Conservation (phyloP, 2,113 vertebrate species). For the Barnardius zonarius region DNA sequence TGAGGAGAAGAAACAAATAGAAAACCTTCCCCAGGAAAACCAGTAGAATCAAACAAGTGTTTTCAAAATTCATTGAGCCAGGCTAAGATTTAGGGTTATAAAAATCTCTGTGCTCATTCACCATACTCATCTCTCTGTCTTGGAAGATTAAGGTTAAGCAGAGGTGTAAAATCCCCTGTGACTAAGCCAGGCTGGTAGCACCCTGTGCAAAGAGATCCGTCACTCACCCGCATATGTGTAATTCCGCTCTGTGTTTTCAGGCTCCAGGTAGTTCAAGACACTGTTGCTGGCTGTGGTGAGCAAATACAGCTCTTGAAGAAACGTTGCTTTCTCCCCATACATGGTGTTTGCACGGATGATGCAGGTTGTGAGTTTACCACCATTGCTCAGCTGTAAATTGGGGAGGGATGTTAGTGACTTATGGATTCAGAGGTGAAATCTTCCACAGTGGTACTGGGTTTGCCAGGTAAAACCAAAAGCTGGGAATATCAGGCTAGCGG, state of each 20-base stretch:
- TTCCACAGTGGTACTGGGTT: neutral
- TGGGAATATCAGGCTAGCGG: neutral
- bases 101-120: neutral
- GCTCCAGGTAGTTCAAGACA: slow-evolving; percentile 4
- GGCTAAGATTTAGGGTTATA: neutral
- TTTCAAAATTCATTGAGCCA: neutral
- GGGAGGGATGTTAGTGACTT: neutral
- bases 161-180: neutral
- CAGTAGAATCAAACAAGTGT: neutral
- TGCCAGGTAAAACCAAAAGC: neutral
- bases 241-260: neutral
- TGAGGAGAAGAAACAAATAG: neutral
- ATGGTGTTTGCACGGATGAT: neutral
- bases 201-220: neutral
- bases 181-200: neutral
- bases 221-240: slow-evolving; percentile 24
- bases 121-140: neutral
- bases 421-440: neutral
- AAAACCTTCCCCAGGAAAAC: neutral
- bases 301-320: neutral
- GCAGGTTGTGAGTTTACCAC: neutral
- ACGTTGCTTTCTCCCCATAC: neutral
- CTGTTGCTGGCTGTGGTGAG: neutral
- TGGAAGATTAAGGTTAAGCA: neutral
- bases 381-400: neutral